Percentiles rank a stretch among this genome's conserved stretches.
These are phyloP conservation scores for Encarsia formosa DNA, from an alignment of 2,888 invertebrate species.

Conservation along the genomic window DNA sequence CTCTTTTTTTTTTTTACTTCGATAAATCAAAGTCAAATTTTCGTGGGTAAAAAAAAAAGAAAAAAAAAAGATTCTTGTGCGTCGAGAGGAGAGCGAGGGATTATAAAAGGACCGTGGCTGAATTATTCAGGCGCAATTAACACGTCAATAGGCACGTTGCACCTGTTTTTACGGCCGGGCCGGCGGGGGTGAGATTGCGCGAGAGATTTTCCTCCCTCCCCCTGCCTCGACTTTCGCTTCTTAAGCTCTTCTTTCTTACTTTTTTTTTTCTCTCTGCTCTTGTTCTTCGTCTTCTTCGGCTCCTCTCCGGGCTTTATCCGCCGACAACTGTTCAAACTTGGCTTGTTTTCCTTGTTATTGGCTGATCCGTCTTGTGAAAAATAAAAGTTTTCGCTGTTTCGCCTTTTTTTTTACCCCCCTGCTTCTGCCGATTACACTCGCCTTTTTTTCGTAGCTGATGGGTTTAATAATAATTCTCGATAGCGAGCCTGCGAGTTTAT, in stretches of 20 bases:
- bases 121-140: conserved; percentile 47
- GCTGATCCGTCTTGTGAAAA: not conserved
- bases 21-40: too few relatives aligned
- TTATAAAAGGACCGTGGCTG: conserved; percentile 43
- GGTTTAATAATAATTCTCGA: too few relatives aligned
- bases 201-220: conserved; percentile 20
- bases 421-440: too few relatives aligned
- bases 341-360: conserved; percentile 8
- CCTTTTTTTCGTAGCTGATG: too few relatives aligned
- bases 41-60: too few relatives aligned
- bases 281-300: conserved; percentile 3
- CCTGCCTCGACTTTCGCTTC: conserved; percentile 5
- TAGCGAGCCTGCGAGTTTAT: too few relatives aligned
- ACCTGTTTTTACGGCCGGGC: conserved; percentile 43
- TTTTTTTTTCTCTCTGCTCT: conserved; percentile 7
- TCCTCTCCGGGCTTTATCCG: not conserved
- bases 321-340: conserved; percentile 2
- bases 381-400: too few relatives aligned
- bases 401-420: too few relatives aligned
- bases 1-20: too few relatives aligned
- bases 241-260: not conserved
- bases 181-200: conserved; percentile 24
- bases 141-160: conserved; percentile 45
- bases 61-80: too few relatives aligned
- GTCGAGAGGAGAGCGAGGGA: conserved; percentile 26